phyloP scores from a whole-genome alignment of 1,140 invertebrate species.

The Brachionus asplanchnoidis region DNA sequence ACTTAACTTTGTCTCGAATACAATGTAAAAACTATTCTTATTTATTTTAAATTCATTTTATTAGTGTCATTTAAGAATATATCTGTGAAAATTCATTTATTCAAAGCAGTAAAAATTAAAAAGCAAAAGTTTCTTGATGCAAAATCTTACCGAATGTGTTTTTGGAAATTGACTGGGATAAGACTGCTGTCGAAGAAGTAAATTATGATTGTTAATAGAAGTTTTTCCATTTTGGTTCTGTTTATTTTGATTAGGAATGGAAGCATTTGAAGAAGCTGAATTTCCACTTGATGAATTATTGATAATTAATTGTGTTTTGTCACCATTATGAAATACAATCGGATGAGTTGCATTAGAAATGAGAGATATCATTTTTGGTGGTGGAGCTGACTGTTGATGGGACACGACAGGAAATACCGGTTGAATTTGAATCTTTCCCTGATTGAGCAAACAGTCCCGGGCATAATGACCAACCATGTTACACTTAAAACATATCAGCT shows the following conservation, averaged over 20 bases:
- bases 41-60: neutral
- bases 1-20: no score
- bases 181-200: neutral
- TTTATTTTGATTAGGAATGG: neutral
- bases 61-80: neutral
- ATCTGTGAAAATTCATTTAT: slow-evolving; percentile 31
- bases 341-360: slow-evolving; percentile 18
- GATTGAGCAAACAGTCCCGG: neutral
- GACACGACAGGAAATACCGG: neutral
- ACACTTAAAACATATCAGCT: slow-evolving; percentile 11
- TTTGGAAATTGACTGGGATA: slow-evolving; percentile 6
- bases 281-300: neutral
- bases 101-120: slow-evolving; percentile 8
- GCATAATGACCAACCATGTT: neutral
- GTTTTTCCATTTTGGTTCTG: neutral
- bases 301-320: slow-evolving; percentile 23
- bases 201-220: neutral
- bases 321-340: slow-evolving; percentile 3
- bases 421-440: neutral
- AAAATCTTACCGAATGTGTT: neutral
- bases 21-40: no score
- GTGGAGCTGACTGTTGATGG: neutral
- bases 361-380: neutral
- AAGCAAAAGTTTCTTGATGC: neutral
- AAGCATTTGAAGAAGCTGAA: neutral